Conservation (phyloP, 2,888 invertebrate genomes). For the Sarcophaga carnaria region DNA sequence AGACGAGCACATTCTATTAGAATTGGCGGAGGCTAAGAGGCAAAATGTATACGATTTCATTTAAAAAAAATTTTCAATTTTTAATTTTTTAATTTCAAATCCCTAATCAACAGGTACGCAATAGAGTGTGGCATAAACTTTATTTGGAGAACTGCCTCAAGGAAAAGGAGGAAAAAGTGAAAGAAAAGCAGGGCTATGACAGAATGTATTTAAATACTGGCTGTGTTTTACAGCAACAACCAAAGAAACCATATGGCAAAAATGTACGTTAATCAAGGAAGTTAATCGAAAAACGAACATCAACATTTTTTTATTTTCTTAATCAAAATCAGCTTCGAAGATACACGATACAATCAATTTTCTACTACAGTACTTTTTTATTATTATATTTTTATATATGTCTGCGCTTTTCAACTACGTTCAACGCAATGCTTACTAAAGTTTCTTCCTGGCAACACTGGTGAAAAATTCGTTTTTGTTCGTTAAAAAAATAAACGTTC, state of each 20-base stretch:
- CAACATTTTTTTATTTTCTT: no score
- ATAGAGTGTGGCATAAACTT: constrained; percentile 64
- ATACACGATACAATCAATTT: no score
- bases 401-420: no score
- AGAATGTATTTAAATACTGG: constrained; percentile 60
- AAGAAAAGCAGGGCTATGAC: constrained; percentile 39
- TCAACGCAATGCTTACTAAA: no score
- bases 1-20: constrained; percentile 27
- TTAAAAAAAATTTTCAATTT: not conserved
- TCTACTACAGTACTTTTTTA: no score
- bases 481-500: no score
- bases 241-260: constrained; percentile 66
- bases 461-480: no score
- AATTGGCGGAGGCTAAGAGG: constrained; percentile 35
- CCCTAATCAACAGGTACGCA: constrained; percentile 31
- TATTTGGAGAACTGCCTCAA: constrained; percentile 62
- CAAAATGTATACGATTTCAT: constrained; percentile 47
- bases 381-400: no score
- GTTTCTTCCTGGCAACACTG: no score
- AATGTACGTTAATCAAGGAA: constrained; percentile 49
- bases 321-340: no score
- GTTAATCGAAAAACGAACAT: no score
- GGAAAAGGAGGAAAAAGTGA: constrained; percentile 37
- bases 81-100: not conserved
- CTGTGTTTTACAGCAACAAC: constrained; percentile 66